Evolutionary conservation across 2,888 invertebrate genomes (phyloP), one percentile per base, ranked within the genome.

Genomic region (Aporophyla lueneburgensis): DNA sequence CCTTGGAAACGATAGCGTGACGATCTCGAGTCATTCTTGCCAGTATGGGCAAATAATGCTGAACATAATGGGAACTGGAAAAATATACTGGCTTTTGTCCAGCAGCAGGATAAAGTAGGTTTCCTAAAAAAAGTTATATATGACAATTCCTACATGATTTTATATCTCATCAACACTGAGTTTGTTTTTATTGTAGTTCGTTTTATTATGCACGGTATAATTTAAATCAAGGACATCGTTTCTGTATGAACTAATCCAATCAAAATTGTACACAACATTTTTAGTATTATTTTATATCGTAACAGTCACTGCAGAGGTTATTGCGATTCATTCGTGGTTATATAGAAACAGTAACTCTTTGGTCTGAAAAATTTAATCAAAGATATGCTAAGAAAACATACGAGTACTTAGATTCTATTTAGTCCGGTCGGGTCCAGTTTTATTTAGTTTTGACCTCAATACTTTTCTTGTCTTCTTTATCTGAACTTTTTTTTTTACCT

Each of bases 111-210:
- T 10, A 5, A n/a, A 43, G n/a, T 6, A 24, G 9, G 9, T n/a
- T 40, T n/a, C n/a, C 21, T 2, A 40, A n/a, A n/a, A 24, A 43
- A 5, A 5, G 9, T 62, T 43, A 3, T 1, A 0, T 40, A 5
- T 49, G 16, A 21, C 24, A 19, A 43, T 46, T 69, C 14, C 21
- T 24, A 21, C 10, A 24, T 19, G 3, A 21, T 49, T 46, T 33
- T 24, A 19, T 6, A 58, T 58, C 49, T 58, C 24, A 24, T 16
- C 12, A 43, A 51, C 49, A 59, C 21, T 43, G n/a, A 51, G 21
- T 74, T 43, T 54, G 5, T 71, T 72, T 67, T 59, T 33, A n/a
- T 27, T 72, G 27, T 14, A 19, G 27, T 33, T n/a, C 10, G 43
- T 69, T 65, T 65, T 54, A 51, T 46, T 54, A 19, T n/a, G 19